Conservation (phyloP, 2,797 vertebrate species). For the Semaprochilodus insignis region DNA sequence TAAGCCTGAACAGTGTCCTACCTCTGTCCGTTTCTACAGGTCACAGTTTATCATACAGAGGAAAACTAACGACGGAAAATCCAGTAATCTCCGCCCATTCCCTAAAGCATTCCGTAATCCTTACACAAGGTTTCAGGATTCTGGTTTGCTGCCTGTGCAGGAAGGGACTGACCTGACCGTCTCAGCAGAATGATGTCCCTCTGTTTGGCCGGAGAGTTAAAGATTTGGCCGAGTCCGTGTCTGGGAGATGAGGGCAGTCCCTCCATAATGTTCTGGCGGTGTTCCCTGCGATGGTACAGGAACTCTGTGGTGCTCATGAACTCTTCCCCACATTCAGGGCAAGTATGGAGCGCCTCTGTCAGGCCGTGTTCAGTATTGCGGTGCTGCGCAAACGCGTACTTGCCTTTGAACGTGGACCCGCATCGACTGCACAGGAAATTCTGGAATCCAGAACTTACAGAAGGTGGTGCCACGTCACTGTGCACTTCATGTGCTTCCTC, state of each 20-base stretch:
- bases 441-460: conserved; percentile 42
- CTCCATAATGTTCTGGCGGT: conserved; percentile 58
- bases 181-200: conserved; percentile 25
- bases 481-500: background rate
- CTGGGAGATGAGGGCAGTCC: conserved; percentile 20
- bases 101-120: too few species aligned
- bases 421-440: conserved; percentile 86
- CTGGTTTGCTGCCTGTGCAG: background rate
- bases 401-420: conserved; percentile 79
- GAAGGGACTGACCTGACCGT: conserved; percentile 46
- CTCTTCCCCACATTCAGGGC: conserved; percentile 78
- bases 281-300: conserved; percentile 88
- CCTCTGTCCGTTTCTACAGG: too few species aligned
- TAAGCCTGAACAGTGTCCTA: too few species aligned
- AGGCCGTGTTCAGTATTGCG: conserved; percentile 81
- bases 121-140: too few species aligned
- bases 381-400: conserved; percentile 78
- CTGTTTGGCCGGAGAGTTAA: conserved; percentile 30
- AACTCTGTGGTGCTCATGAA: conserved; percentile 94
- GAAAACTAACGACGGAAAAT: too few species aligned
- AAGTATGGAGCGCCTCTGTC: conserved; percentile 82
- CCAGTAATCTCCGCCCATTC: too few species aligned
- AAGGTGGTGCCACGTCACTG: conserved; percentile 20
- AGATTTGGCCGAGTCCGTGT: background rate
- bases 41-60: too few species aligned